Evolutionary conservation across 2,113 vertebrate genomes (phyloP), one percentile per base, ranked within the genome.

Genomic region (Charina bottae): DNA sequence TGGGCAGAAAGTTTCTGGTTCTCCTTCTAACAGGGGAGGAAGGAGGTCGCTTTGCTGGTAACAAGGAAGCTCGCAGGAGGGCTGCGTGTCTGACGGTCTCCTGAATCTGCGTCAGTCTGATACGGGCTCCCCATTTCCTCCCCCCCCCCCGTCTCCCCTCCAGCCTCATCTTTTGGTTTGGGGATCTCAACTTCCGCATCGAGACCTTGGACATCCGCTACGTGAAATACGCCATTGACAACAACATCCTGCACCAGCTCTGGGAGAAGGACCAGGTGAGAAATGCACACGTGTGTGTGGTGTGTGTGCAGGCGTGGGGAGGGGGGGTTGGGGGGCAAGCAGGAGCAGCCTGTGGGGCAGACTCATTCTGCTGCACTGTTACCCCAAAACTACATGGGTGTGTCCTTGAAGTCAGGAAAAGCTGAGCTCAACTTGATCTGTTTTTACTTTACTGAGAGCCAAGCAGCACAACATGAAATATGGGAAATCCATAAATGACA

Each of bases 181-280:
- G 99, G 84, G 99, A 99, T 96, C 97, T 99, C 94, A 99, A 99
- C 95, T 99, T 99, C 95, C 98, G 99, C 24, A 99, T 99, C 0
- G 99, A 99, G 93, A 99, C 98, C 95, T 98, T 99, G 0, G 99
- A 99, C 94, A 98, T 98, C 92, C 99, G 99, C 86, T 99, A 99
- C 91, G 99, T 99, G 96, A 99, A 99, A 96, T 98, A 98, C 3
- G 98, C 99, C 93, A 98, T 99, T 0, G 99, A 99, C 95, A 99
- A 97, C 96, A 98, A 98, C 92, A 99, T 98, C 93, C 97, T 99
- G 62, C 97, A 98, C 93, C 97, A 99, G 91, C 98, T 99, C 93
- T 99, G 98, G 99, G 99, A 99, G 95, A 99, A 99, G 95, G 99
- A 99, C 97, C 99, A 99, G 99, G 99, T 99, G 95, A 97, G 97